Base-by-base conservation (phyloP, 2,888 invertebrate genomes). In the Trilocha varians region DNA sequence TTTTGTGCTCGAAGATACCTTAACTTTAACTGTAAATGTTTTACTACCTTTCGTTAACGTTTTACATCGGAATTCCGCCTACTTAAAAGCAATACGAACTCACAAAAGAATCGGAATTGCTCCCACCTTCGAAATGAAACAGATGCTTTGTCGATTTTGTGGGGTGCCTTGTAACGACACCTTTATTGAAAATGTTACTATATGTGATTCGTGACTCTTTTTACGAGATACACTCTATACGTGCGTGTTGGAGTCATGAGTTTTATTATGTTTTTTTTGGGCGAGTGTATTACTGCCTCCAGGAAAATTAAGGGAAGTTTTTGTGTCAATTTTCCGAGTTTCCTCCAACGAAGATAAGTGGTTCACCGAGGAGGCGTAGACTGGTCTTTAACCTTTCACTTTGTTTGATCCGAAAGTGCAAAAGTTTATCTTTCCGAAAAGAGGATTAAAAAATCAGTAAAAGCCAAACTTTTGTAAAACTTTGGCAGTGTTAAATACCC, bases 91-190 rank as follows among this genome's bases (percentile, higher is more conserved):
- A 77, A 78, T 76, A 74, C 65, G 69, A 68, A 69, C 66, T 65
- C 67, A 74, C 71, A 75, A 78, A 77, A 75, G 70, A 70, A 25
- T 66, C 65, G 63, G 67, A 76, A 78, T 78, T 73, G 75, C 73
- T 70, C 71, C 68, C 66, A 77, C 71, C 68, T 73, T 65, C 70
- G 57, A 72, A 77, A 75, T 77, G 72, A 78, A 78, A 76, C 77
- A 74, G 68, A 66, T 68, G 70, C 70, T 73, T 74, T 77, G 75
- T 69, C 71, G 75, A 70, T 75, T 75, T 72, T 67, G 67, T 51
- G 68, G 66, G 65, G 65, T 62, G 64, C 62, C 64, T 60, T 69
- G 70, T 68, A 71, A 70, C 71, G 70, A 73, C 65, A 71, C 67
- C 65, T 73, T 70, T 74, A 75, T 74, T 74, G 74, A 74, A 75